Evolutionary conservation across 1,140 invertebrate genomes (phyloP).

Genomic region (Pseudomyrmex concolor): DNA sequence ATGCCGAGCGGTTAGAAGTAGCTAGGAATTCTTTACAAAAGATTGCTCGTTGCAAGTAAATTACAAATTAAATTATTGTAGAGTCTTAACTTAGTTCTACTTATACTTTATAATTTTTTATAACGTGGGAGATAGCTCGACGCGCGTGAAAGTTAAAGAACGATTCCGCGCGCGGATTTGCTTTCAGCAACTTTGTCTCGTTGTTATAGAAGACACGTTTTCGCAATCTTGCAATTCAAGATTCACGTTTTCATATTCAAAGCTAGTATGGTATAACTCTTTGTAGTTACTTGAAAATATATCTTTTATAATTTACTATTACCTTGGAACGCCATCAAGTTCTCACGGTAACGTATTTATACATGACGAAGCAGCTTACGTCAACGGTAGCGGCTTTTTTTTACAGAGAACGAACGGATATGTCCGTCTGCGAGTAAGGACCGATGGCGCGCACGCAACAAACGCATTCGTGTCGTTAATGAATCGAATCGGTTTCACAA

Average conservation of each 20-base stretch:
- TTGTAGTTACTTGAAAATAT: too few relatives aligned
- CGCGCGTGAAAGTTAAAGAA: neutral
- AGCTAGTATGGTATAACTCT: too few relatives aligned
- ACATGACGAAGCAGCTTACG: constrained; percentile 40
- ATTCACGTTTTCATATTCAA: too few relatives aligned
- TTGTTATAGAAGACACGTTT: too few relatives aligned
- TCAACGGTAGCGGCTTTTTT: constrained; percentile 21
- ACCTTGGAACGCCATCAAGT: constrained; percentile 10
- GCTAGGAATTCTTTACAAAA: constrained; percentile 19
- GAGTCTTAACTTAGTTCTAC: constrained; percentile 27
- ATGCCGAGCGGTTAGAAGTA: constrained; percentile 3
- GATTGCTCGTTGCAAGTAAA: constrained; percentile 17
- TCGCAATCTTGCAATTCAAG: too few relatives aligned
- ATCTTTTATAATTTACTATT: neutral
- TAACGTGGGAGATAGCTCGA: neutral
- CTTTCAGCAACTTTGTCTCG: neutral
- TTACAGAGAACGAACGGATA: constrained; percentile 31
- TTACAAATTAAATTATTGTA: constrained; percentile 42
- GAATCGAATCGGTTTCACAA: constrained; percentile 66
- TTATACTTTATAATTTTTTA: neutral
- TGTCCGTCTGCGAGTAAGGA: constrained; percentile 16
- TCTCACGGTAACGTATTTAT: constrained; percentile 22
- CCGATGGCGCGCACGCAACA: constrained; percentile 23
- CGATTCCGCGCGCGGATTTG: neutral
- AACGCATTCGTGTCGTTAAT: constrained; percentile 57